Percentiles rank a stretch among this genome's conserved stretches.
Conservation (phyloP, 2,888 invertebrate species). For the Ommatoiulus sabulosus region DNA sequence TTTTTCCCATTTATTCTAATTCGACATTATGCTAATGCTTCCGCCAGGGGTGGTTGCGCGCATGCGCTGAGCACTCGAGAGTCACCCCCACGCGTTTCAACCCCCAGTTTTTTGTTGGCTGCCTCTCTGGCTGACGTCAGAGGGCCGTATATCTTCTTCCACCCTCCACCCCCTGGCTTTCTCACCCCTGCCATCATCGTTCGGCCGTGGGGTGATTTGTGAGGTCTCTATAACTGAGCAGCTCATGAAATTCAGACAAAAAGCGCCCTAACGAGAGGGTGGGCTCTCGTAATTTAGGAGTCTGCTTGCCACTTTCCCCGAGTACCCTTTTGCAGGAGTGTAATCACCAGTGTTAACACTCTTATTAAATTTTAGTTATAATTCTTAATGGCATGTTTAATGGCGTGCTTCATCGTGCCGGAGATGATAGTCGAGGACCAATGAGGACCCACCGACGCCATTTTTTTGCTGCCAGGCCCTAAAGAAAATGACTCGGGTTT, state of each 20-base stretch:
- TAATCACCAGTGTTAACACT: slow-evolving; percentile 55
- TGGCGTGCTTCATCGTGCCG: slow-evolving; percentile 45
- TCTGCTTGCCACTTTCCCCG: slow-evolving; percentile 17
- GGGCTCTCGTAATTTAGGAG: slow-evolving; percentile 38
- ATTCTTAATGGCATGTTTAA: slow-evolving; percentile 52
- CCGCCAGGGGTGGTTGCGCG: background rate
- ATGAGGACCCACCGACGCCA: background rate
- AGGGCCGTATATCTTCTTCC: background rate
- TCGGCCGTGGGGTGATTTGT: slow-evolving; percentile 35
- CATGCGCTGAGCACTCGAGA: background rate
- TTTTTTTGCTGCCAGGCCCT: background rate
- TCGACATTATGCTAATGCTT: slow-evolving; percentile 52
- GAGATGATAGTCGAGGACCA: slow-evolving; percentile 42
- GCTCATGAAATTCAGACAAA: slow-evolving; percentile 40
- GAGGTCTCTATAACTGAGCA: slow-evolving; percentile 37
- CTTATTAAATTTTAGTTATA: slow-evolving; percentile 54
- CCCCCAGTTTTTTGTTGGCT: slow-evolving; percentile 17
- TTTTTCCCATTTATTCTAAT: slow-evolving; percentile 52
- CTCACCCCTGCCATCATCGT: slow-evolving; percentile 25
- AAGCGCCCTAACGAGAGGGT: slow-evolving; percentile 37
- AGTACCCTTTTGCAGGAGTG: slow-evolving; percentile 39
- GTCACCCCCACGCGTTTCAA: background rate
- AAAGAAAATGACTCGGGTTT: slow-evolving; percentile 40
- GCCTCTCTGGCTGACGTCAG: slow-evolving; percentile 1
- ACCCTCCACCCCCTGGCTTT: slow-evolving; percentile 19